These are phyloP conservation scores for Cerceris rybyensis DNA, from an alignment of 2,888 invertebrate genomes.

Conservation along the genomic window DNA sequence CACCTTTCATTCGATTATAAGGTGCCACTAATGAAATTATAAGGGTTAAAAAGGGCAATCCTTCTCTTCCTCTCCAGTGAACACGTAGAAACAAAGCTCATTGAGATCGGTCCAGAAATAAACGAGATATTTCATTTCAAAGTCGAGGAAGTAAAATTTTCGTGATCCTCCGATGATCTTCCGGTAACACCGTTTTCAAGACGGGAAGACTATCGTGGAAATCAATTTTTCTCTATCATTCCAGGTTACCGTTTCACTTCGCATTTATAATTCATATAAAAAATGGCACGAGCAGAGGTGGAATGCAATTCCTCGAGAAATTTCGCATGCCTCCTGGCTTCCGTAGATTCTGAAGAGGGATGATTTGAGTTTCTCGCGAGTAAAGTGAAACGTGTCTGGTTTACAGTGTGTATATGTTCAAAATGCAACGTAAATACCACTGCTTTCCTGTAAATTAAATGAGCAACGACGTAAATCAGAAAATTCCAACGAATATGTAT, in stretches of 20 bases:
- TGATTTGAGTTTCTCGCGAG: conserved; percentile 6
- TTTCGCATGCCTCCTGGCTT: conserved; percentile 4
- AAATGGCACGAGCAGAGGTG: not conserved
- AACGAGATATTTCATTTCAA: no score
- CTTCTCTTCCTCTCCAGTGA: no score
- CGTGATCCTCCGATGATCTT: no score
- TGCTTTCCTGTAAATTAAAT: not conserved
- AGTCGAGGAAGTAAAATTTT: no score
- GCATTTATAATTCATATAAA: conserved; percentile 15
- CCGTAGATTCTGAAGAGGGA: conserved; percentile 6
- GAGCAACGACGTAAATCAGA: not conserved
- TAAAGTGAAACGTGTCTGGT: not conserved
- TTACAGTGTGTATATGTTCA: not conserved
- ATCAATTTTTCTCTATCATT: not conserved
- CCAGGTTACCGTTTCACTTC: conserved; percentile 1
- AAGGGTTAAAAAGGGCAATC: no score
- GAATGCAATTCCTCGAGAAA: conserved; percentile 15
- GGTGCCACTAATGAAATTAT: no score
- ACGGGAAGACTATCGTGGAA: not conserved
- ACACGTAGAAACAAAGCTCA: no score
- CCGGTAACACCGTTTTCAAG: not conserved
- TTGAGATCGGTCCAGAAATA: no score
- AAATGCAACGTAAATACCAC: not conserved
- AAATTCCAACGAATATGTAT: no score
- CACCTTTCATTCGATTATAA: no score